phyloP scores from a whole-genome alignment of 2,888 invertebrate species.

The Tillus elongatus region DNA sequence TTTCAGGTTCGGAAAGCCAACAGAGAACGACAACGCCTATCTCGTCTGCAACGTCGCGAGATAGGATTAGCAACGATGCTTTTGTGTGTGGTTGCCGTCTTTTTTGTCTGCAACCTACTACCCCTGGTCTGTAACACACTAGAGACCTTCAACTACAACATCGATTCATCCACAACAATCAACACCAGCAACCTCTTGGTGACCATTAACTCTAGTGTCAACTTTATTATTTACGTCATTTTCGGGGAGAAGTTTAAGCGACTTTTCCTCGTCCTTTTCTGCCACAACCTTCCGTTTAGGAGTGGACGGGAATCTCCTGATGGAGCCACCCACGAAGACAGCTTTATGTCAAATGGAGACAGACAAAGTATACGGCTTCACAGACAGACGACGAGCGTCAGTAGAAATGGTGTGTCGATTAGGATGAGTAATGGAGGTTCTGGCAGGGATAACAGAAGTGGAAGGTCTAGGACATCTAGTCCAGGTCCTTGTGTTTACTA shows the following conservation, averaged over 20 bases:
- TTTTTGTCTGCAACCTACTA: slow-evolving; percentile 85
- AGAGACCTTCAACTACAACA: slow-evolving; percentile 60
- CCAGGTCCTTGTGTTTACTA: slow-evolving; percentile 50
- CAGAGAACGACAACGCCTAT: slow-evolving; percentile 79
- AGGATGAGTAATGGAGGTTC: slow-evolving; percentile 30
- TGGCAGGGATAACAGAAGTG: slow-evolving; percentile 24
- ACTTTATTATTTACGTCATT: slow-evolving; percentile 95
- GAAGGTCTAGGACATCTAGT: slow-evolving; percentile 36
- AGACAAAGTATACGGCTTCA: slow-evolving; percentile 59
- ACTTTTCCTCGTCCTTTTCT: slow-evolving; percentile 50
- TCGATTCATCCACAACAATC: slow-evolving; percentile 55
- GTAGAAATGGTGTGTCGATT: slow-evolving; percentile 35
- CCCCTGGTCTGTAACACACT: slow-evolving; percentile 79
- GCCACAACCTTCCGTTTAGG: slow-evolving; percentile 36
- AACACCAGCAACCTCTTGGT: slow-evolving; percentile 85
- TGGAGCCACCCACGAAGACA: slow-evolving; percentile 70
- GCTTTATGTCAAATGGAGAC: slow-evolving; percentile 72
- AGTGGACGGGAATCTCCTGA: slow-evolving; percentile 60
- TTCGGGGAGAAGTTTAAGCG: slow-evolving; percentile 95
- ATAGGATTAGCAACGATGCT: slow-evolving; percentile 93
- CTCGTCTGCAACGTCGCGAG: slow-evolving; percentile 83
- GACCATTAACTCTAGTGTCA: slow-evolving; percentile 93
- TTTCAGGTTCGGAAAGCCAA: slow-evolving; percentile 76
- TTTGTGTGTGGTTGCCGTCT: slow-evolving; percentile 86
- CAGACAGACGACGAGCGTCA: slow-evolving; percentile 44